Evolutionary conservation across 2,888 invertebrate genomes (phyloP).

Genomic region (Drosophila prostipennis): DNA sequence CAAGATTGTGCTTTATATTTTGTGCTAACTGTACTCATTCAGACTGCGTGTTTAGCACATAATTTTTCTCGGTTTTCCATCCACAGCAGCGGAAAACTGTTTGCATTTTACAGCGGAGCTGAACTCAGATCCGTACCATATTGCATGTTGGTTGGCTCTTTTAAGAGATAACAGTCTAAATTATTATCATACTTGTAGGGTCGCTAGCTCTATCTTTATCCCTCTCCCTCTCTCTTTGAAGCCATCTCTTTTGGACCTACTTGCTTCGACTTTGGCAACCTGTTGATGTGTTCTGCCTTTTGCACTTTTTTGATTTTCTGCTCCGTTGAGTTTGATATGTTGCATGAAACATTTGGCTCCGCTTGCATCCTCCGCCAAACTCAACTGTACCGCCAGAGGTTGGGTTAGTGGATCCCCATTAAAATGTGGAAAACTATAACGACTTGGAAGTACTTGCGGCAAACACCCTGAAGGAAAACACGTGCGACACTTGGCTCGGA

Average conservation of each 20-base stretch:
- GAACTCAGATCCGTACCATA: constrained; percentile 57
- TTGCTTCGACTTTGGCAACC: constrained; percentile 42
- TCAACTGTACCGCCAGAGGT: constrained; percentile 42
- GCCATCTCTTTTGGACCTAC: constrained; percentile 39
- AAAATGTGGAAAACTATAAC: constrained; percentile 48
- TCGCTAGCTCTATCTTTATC: constrained; percentile 15
- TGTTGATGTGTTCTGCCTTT: constrained; percentile 56
- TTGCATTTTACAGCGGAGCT: constrained; percentile 37
- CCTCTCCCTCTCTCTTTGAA: constrained; percentile 6
- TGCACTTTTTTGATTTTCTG: constrained; percentile 82
- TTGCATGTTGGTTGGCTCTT: constrained; percentile 58
- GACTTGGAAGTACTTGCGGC: constrained; percentile 28
- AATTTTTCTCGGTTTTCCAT: constrained; percentile 64
- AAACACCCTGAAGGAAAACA: constrained; percentile 40
- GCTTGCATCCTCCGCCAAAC: constrained; percentile 29
- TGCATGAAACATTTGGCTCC: constrained; percentile 49
- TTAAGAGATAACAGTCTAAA: constrained; percentile 68
- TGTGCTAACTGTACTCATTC: constrained; percentile 32
- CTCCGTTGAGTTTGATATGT: constrained; percentile 79
- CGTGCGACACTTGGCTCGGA: constrained; percentile 35
- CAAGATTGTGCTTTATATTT: constrained; percentile 44
- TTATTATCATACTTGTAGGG: constrained; percentile 65
- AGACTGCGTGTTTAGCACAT: constrained; percentile 70
- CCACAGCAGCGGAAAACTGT: constrained; percentile 56
- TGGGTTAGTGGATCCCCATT: constrained; percentile 16